Percentiles rank a stretch among this genome's conserved stretches.
Conservation (phyloP, 2,113 vertebrate species). For the Perca schrenkii region DNA sequence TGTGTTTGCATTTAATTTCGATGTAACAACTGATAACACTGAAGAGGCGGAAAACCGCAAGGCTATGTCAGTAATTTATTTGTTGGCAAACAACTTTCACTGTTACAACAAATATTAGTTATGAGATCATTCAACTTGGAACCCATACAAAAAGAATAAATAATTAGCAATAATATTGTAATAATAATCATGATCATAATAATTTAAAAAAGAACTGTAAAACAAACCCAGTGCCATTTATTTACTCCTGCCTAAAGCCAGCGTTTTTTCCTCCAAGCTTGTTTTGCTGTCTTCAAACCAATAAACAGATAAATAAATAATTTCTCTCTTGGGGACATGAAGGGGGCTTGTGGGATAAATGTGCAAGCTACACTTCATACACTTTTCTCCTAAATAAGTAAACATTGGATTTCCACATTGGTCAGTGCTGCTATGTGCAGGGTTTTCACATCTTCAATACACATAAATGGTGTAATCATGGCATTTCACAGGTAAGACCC, state of each 20-base stretch:
- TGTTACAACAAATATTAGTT: conserved; percentile 99
- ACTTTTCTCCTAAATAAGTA: conserved; percentile 74
- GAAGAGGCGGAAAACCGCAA: conserved; percentile 68
- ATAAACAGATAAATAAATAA: conserved; percentile 91
- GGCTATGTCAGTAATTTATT: conserved; percentile 97
- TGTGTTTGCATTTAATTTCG: conserved; percentile 48
- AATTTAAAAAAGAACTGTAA: conserved; percentile 79
- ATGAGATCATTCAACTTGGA: conserved; percentile 98
- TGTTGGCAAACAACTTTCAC: conserved; percentile 99
- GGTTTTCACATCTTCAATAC: conserved; percentile 68
- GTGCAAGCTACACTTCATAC: conserved; percentile 82
- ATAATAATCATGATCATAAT: conserved; percentile 83
- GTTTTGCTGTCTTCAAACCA: conserved; percentile 77
- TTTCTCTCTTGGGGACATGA: conserved; percentile 77
- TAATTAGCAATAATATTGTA: conserved; percentile 91
- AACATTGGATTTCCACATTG: conserved; percentile 74
- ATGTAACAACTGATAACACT: conserved; percentile 42
- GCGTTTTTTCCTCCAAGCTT: conserved; percentile 83
- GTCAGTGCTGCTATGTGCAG: conserved; percentile 73
- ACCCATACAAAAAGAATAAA: conserved; percentile 99
- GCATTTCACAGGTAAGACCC: conserved; percentile 53
- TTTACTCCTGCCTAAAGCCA: conserved; percentile 78
- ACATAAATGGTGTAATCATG: conserved; percentile 57
- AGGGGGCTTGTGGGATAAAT: conserved; percentile 70
- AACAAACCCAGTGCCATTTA: conserved; percentile 87